Evolutionary conservation across 2,888 invertebrate genomes (phyloP).

Genomic region (Iselma pallidipennis): DNA sequence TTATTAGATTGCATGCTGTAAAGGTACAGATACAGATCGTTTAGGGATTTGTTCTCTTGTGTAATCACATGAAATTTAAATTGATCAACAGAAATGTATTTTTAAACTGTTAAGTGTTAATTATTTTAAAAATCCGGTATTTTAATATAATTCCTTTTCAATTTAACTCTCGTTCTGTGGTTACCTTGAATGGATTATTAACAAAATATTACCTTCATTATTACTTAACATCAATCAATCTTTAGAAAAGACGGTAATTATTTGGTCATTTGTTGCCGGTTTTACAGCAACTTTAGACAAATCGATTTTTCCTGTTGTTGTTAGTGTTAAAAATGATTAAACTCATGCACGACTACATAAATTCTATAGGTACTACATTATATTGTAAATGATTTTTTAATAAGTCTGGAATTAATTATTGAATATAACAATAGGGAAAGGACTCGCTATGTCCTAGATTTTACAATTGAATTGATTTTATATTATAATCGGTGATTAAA

Average conservation of each 20-base stretch:
- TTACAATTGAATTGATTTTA: neutral
- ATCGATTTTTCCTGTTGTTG: too few relatives aligned
- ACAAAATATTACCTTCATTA: neutral
- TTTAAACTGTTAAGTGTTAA: neutral
- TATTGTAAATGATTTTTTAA: neutral
- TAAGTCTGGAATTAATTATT: neutral
- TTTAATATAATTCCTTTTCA: neutral
- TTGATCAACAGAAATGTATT: neutral
- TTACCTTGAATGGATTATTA: neutral
- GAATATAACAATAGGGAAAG: neutral
- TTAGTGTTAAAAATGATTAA: too few relatives aligned
- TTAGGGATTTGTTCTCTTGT: neutral
- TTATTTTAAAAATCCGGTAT: neutral
- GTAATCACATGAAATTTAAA: neutral
- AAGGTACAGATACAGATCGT: neutral
- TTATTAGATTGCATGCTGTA: neutral
- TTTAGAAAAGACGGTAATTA: neutral
- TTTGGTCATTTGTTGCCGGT: neutral
- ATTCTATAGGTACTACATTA: too few relatives aligned
- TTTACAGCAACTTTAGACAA: neutral
- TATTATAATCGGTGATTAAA: neutral
- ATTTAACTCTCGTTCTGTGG: neutral
- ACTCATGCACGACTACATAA: too few relatives aligned
- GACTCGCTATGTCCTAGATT: neutral
- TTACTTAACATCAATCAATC: neutral